Conservation (phyloP, 2,888 invertebrate genomes). For the Andrena chrysosceles region DNA sequence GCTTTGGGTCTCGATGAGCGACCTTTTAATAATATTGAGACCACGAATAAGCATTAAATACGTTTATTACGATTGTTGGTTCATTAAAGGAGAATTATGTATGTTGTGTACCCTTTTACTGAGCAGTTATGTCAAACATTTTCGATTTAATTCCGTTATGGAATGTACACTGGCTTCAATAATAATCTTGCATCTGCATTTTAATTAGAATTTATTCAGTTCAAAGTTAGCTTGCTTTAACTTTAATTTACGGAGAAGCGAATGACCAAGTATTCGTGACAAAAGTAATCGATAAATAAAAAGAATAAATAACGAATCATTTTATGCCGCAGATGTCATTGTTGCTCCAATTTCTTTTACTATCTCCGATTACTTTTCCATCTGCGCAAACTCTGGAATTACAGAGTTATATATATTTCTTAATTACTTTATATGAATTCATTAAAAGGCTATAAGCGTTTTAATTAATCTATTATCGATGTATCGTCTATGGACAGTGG, state of each 20-base stretch:
- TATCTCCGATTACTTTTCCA: no score
- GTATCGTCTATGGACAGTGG: neutral
- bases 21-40: slow-evolving; percentile 1
- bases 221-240: neutral
- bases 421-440: no score
- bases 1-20: slow-evolving; percentile 10
- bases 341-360: neutral
- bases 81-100: neutral
- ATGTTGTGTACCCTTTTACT: neutral
- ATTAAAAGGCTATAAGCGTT: no score
- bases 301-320: neutral
- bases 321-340: neutral
- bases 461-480: no score
- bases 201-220: neutral
- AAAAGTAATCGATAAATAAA: neutral
- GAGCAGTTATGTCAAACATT: neutral
- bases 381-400: no score
- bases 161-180: slow-evolving; percentile 9
- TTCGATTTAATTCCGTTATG: slow-evolving; percentile 13
- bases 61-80: neutral
- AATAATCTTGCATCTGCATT: neutral
- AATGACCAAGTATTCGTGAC: neutral
- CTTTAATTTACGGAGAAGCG: neutral
- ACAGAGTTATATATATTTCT: neutral
- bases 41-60: slow-evolving; percentile 10